Percentiles rank a stretch among this genome's conserved stretches.
Evolutionary conservation across 2,797 vertebrate species (phyloP).

Genomic region (Anguilla megastoma): DNA sequence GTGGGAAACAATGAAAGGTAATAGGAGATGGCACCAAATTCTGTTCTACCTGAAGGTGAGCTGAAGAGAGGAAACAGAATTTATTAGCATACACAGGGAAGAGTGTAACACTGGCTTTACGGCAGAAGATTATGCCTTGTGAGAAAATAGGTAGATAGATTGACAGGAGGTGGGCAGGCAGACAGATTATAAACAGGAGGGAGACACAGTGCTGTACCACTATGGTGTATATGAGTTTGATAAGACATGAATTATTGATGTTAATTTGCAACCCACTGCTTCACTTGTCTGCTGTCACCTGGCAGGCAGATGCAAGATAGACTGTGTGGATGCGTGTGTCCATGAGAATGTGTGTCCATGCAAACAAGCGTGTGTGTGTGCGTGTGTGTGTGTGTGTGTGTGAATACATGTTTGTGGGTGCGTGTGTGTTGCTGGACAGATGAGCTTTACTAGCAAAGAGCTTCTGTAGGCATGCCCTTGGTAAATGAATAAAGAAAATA

Average conservation of each 20-base stretch:
- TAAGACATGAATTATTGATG: background rate
- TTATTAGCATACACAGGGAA: background rate
- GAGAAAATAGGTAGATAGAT: background rate
- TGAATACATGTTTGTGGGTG: constrained; percentile 1
- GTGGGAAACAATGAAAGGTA: background rate
- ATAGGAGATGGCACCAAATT: background rate
- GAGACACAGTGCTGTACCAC: background rate
- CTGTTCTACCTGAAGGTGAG: background rate
- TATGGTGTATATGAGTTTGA: background rate
- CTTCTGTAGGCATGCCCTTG: background rate
- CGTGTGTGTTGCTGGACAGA: constrained; percentile 36
- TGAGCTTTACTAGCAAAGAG: background rate
- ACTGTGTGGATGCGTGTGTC: background rate
- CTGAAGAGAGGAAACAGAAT: background rate
- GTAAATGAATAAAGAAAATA: background rate
- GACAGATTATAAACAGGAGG: background rate
- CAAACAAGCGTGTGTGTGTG: background rate
- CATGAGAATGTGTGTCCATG: background rate
- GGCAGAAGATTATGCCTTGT: background rate
- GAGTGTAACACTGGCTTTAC: background rate
- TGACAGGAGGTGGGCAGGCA: background rate
- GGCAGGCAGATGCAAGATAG: background rate
- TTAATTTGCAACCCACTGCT: background rate
- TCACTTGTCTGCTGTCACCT: background rate
- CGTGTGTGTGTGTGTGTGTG: background rate